Evolutionary conservation across 2,113 vertebrate species (phyloP).

Genomic region (Thamnaconus septentrionalis): DNA sequence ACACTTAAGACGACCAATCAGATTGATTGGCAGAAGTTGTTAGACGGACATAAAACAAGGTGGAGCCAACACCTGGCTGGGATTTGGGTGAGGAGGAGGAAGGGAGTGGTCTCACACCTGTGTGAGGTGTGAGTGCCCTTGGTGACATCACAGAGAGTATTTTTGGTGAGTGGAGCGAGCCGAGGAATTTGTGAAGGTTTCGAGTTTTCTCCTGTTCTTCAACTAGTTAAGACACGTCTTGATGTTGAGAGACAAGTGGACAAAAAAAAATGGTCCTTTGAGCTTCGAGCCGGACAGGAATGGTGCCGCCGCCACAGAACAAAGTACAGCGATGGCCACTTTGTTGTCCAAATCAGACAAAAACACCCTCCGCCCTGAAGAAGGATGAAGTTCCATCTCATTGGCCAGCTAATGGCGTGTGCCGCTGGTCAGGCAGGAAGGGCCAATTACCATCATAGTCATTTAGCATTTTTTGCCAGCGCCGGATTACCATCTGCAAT

Average conservation of each 20-base stretch:
- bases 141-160: neutral
- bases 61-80: too few species aligned
- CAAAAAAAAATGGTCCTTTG: too few species aligned
- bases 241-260: too few species aligned
- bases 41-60: too few species aligned
- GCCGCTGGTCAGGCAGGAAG: conserved; percentile 61
- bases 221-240: too few species aligned
- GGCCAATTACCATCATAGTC: conserved; percentile 68
- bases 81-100: too few species aligned
- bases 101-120: too few species aligned
- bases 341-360: conserved; percentile 51
- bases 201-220: too few species aligned
- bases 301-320: neutral
- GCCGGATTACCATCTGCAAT: conserved; percentile 76
- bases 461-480: conserved; percentile 74
- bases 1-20: too few species aligned
- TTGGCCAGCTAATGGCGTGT: conserved; percentile 77
- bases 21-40: too few species aligned
- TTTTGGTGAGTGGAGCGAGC: conserved; percentile 40
- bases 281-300: neutral
- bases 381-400: conserved; percentile 72
- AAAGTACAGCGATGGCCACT: neutral
- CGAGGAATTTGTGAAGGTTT: conserved; percentile 24
- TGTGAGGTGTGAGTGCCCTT: too few species aligned
- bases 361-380: conserved; percentile 44